These are phyloP conservation scores for Poecile montanus DNA, from an alignment of 2,797 vertebrate genomes.

Conservation along the genomic window DNA sequence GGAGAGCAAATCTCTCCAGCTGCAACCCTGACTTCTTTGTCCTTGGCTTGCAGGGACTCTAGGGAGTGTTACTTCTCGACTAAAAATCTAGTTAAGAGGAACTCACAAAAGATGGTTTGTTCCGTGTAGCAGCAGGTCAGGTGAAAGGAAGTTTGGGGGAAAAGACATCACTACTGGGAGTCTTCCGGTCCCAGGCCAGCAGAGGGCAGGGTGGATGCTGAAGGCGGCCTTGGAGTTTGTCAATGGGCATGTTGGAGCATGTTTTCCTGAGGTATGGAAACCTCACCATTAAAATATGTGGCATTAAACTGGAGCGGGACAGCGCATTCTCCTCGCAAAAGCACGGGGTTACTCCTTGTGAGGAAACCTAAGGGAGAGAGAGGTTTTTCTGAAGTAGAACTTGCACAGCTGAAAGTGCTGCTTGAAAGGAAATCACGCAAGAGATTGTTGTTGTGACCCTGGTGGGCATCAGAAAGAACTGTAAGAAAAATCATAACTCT, in stretches of 20 bases:
- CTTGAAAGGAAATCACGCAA: background rate
- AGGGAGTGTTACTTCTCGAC: background rate
- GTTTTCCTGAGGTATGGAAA: constrained; percentile 65
- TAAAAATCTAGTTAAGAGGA: background rate
- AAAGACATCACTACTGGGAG: rapidly evolving
- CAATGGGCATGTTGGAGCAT: constrained; percentile 79
- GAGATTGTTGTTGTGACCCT: background rate
- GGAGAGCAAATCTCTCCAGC: background rate
- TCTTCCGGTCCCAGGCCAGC: constrained; percentile 40
- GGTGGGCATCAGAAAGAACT: background rate
- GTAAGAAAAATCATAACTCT: background rate
- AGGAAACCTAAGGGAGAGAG: background rate
- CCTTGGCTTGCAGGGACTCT: background rate
- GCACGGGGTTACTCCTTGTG: background rate
- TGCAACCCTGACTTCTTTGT: background rate
- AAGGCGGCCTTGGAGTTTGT: background rate
- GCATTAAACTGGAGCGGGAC: background rate
- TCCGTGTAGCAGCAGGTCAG: background rate
- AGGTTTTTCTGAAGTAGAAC: background rate
- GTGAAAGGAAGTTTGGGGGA: background rate
- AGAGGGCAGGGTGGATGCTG: constrained; percentile 74
- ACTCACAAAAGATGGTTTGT: background rate
- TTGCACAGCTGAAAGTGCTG: background rate
- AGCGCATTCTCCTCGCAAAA: background rate
- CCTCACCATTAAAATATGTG: constrained; percentile 27